These are phyloP conservation scores for Sphyrna mokarran DNA, from an alignment of 2,113 vertebrate species.

Conservation along the genomic window DNA sequence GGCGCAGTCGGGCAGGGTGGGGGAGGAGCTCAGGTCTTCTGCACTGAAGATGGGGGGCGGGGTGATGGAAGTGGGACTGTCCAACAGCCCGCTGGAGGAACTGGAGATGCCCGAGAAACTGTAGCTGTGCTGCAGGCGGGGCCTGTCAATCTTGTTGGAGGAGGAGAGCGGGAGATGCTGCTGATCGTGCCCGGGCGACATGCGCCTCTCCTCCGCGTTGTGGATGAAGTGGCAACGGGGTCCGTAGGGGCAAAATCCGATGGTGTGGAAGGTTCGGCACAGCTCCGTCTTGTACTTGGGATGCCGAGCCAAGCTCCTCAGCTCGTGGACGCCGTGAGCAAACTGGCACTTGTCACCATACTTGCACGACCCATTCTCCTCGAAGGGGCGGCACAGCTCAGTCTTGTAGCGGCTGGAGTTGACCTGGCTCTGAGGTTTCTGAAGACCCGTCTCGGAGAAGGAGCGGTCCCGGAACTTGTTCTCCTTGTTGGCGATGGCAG, in stretches of 20 bases:
- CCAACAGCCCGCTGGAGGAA: conserved; percentile 76
- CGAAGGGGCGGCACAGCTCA: conserved; percentile 91
- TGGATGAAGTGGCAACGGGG: conserved; percentile 98
- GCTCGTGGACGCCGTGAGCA: conserved; percentile 91
- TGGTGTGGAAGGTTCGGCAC: conserved; percentile 98
- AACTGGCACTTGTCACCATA: conserved; percentile 98
- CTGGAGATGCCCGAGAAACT: conserved; percentile 89
- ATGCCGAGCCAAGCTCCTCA: conserved; percentile 90
- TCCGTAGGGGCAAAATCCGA: conserved; percentile 92
- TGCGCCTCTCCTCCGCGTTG: conserved; percentile 88
- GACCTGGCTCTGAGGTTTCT: conserved; percentile 68
- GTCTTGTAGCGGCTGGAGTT: conserved; percentile 99
- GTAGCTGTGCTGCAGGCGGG: conserved; percentile 96
- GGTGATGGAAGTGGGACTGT: conserved; percentile 94
- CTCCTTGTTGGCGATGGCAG: conserved; percentile 77
- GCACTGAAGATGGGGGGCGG: conserved; percentile 86
- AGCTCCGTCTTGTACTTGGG: conserved; percentile 99
- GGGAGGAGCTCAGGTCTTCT: conserved; percentile 73
- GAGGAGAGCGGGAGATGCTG: conserved; percentile 53
- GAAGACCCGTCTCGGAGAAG: conserved; percentile 86
- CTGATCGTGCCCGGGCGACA: conserved; percentile 65
- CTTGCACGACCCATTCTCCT: conserved; percentile 95
- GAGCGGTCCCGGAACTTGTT: conserved; percentile 89
- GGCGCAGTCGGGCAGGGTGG: conserved; percentile 74
- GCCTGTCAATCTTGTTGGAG: conserved; percentile 70